Evolutionary conservation across 2,113 vertebrate genomes (phyloP), one percentile per base, ranked within the genome.

Genomic region (Sciurus niger): DNA sequence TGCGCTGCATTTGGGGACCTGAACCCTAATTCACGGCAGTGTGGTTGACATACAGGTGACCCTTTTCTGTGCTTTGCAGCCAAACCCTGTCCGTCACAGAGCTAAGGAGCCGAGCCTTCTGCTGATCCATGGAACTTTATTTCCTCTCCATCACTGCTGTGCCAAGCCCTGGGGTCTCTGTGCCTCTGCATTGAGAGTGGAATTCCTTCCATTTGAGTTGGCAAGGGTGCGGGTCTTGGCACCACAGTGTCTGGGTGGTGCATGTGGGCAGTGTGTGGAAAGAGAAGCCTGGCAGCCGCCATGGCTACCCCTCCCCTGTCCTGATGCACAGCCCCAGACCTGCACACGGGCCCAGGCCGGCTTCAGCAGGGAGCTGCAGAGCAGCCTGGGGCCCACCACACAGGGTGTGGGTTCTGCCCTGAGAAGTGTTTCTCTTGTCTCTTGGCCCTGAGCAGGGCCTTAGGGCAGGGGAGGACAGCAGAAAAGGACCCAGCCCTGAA

Each of bases 81-180:
- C 37, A 28, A 14, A 5, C 2, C 16, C 34, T 3, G 8, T 0
- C 0, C 1, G 25, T 34, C 73, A 65, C 74, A 18, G 46, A 22
- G 22, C 73, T 9, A 37, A 32, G 55, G 34, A n/a, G 34, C 65
- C 2, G 0, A 24, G 0, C 0, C 28, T 60, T n/a, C 43, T 34
- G 20, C 11, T 58, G 20, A 28, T 37, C 90, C 48, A 37, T 3
- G 8, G 9, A 28, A 22, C 58, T 82, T 79, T 63, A 22, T 77
- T 70, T 72, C 43, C 34, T 70, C 48, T 83, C 9, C 10, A 72
- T 25, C 16, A 2, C 34, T 24, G 12, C n/a, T 43, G 13, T 4
- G 6, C 72, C 5, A 74, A 30, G 28, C 34, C 30, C 8, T 2
- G 30, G 67, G 14, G 6, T 53, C 43, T 48, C 68, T 18, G 0